Evolutionary conservation across 2,797 vertebrate genomes (phyloP).

Genomic region (Pipistrellus kuhlii): DNA sequence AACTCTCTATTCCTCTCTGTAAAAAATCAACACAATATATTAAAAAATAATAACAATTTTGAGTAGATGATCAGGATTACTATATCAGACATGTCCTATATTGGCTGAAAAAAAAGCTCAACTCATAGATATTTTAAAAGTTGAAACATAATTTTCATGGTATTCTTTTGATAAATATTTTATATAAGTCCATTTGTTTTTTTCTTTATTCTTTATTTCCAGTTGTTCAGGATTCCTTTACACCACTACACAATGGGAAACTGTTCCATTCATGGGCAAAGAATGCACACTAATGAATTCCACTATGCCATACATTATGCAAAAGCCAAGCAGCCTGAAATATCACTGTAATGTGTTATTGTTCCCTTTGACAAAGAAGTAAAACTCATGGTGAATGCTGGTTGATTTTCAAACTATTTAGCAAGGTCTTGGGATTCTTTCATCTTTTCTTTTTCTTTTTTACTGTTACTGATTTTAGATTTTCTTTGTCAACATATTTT

Average conservation of each 20-base stretch:
- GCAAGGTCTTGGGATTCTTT: background rate
- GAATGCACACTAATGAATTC: conserved; percentile 74
- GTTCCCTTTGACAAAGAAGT: conserved; percentile 75
- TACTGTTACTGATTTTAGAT: conserved; percentile 55
- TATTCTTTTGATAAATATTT: conserved; percentile 9
- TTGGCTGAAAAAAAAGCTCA: background rate
- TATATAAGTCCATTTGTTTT: conserved; percentile 36
- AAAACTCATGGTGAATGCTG: conserved; percentile 69
- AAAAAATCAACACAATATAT: too few species aligned
- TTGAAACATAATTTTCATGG: conserved; percentile 37
- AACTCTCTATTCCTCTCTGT: too few species aligned
- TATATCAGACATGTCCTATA: background rate
- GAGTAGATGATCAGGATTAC: background rate
- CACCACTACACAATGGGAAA: conserved; percentile 61
- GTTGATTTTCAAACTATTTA: conserved; percentile 81
- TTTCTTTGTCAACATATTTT: conserved; percentile 8
- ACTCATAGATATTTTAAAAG: background rate
- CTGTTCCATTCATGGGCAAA: conserved; percentile 75
- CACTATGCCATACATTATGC: conserved; percentile 70
- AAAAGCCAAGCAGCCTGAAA: conserved; percentile 67
- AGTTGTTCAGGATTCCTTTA: conserved; percentile 63
- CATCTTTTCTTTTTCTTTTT: background rate
- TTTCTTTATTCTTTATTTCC: conserved; percentile 59
- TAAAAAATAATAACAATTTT: background rate
- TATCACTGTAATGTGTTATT: conserved; percentile 67